Percentiles rank a stretch among this genome's conserved stretches.
phyloP scores from a whole-genome alignment of 2,113 vertebrate species.

The Lophura nycthemera region DNA sequence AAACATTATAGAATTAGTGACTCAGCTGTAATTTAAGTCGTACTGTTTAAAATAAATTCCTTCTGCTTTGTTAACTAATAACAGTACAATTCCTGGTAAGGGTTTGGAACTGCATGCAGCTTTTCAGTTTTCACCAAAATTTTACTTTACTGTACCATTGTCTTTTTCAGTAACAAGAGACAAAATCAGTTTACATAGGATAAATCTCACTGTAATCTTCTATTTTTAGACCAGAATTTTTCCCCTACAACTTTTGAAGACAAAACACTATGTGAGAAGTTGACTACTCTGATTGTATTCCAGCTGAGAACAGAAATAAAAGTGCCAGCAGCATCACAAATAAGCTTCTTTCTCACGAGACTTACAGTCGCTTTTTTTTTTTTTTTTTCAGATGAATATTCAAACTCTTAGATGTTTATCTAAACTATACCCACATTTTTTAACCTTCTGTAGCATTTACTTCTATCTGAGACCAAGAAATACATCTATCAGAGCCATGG shows the following conservation, averaged over 20 bases:
- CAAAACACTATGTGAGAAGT: slow-evolving; percentile 52
- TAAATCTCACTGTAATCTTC: slow-evolving; percentile 5
- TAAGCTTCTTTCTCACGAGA: slow-evolving; percentile 45
- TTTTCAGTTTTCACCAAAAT: background rate
- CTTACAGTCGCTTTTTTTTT: background rate
- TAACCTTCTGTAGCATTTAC: slow-evolving; percentile 31
- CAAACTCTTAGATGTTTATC: slow-evolving; percentile 30
- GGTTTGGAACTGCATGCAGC: background rate
- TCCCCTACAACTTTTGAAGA: slow-evolving; percentile 27
- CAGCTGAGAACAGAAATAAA: slow-evolving; percentile 62
- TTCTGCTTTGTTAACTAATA: background rate
- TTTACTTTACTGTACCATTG: background rate
- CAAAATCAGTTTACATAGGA: slow-evolving; percentile 14
- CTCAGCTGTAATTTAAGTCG: background rate
- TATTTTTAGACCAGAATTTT: slow-evolving; percentile 54
- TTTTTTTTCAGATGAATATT: slow-evolving; percentile 30
- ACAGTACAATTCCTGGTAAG: background rate
- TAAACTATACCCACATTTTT: slow-evolving; percentile 48
- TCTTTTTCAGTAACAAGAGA: background rate
- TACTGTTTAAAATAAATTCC: background rate
- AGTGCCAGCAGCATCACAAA: slow-evolving; percentile 41
- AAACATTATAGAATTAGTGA: background rate
- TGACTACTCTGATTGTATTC: slow-evolving; percentile 42
- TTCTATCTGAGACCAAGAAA: slow-evolving; percentile 6
- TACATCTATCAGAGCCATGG: background rate